Percentiles rank a stretch among this genome's conserved stretches.
Evolutionary conservation across 2,888 invertebrate genomes (phyloP).

Genomic region (Julus scanicus): DNA sequence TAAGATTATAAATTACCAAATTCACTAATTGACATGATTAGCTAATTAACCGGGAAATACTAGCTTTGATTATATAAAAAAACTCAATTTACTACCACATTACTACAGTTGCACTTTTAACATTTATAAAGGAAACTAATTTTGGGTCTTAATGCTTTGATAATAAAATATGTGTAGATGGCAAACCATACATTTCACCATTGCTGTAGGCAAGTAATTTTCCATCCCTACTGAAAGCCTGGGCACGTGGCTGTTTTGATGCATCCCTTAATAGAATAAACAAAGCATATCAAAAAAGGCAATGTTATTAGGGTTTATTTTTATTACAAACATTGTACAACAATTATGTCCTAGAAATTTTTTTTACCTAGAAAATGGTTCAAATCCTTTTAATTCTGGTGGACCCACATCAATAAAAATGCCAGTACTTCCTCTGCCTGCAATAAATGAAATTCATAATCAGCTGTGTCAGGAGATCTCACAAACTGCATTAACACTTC

Average conservation of each 20-base stretch:
- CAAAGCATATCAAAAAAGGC: neutral
- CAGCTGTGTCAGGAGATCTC: too few relatives aligned
- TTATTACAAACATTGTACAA: too few relatives aligned
- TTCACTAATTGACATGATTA: too few relatives aligned
- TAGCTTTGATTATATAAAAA: too few relatives aligned
- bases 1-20: neutral
- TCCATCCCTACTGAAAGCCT: constrained; percentile 51
- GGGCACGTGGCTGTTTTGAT: constrained; percentile 31
- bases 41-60: too few relatives aligned
- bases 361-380: neutral
- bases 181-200: constrained; percentile 52
- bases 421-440: constrained; percentile 44
- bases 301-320: constrained; percentile 10
- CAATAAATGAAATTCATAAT: neutral
- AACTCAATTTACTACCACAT: too few relatives aligned
- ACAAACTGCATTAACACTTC: too few relatives aligned
- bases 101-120: too few relatives aligned
- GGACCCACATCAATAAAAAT: constrained; percentile 35
- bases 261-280: constrained; percentile 37
- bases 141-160: too few relatives aligned
- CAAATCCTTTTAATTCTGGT: neutral
- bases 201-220: constrained; percentile 54
- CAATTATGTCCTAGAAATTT: too few relatives aligned
- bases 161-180: too few relatives aligned
- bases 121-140: too few relatives aligned